Percentiles rank a stretch among this genome's conserved stretches.
Evolutionary conservation across 2,888 invertebrate species (phyloP).

Genomic region (Eumerus sabulonum): DNA sequence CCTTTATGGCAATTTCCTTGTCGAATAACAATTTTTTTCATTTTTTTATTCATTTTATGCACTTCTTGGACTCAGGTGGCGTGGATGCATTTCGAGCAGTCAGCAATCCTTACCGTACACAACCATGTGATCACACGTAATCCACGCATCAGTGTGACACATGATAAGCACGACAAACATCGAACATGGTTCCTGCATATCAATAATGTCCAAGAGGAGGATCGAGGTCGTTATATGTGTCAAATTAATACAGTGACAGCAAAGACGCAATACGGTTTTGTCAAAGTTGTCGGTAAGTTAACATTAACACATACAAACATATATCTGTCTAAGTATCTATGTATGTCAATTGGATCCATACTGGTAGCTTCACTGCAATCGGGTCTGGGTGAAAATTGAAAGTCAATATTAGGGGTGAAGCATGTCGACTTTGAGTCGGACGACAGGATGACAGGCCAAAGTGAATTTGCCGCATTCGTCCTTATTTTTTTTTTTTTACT

Average conservation of each 20-base stretch:
- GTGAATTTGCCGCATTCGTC: too few relatives aligned
- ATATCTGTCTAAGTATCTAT: background rate
- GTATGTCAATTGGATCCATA: background rate
- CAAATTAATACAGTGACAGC: constrained; percentile 96
- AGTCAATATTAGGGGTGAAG: constrained; percentile 39
- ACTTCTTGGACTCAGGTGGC: constrained; percentile 86
- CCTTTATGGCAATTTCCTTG: background rate
- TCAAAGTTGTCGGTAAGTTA: constrained; percentile 92
- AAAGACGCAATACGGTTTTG: constrained; percentile 94
- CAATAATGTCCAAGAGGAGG: constrained; percentile 93
- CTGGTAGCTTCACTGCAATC: background rate
- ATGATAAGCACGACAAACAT: constrained; percentile 89
- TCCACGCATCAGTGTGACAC: constrained; percentile 93
- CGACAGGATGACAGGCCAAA: background rate
- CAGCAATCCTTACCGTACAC: constrained; percentile 94
- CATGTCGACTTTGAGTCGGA: constrained; percentile 16
- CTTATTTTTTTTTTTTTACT: too few relatives aligned
- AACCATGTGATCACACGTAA: constrained; percentile 96
- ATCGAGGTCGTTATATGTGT: constrained; percentile 95
- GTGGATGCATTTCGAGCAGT: constrained; percentile 97
- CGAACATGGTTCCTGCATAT: constrained; percentile 96
- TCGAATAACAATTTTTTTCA: constrained; percentile 21
- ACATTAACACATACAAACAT: constrained; percentile 3
- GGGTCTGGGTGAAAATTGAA: constrained; percentile 27
- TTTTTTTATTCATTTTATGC: too few relatives aligned